phyloP scores from a whole-genome alignment of 1,140 invertebrate species.

The Panagrolaimus sp. region DNA sequence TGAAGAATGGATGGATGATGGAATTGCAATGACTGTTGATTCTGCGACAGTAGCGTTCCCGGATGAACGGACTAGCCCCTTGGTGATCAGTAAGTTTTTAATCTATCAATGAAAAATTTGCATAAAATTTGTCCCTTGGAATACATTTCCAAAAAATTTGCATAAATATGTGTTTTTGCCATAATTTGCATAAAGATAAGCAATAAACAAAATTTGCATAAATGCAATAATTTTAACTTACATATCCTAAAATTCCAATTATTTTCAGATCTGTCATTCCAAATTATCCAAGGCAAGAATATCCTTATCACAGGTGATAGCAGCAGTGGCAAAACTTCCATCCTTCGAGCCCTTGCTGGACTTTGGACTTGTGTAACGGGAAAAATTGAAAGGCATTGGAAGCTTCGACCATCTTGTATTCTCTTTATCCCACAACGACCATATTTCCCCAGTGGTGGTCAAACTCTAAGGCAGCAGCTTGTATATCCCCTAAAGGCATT shows the following conservation, averaged over 20 bases:
- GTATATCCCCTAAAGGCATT: constrained; percentile 58
- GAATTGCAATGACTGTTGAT: constrained; percentile 48
- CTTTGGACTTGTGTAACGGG: constrained; percentile 63
- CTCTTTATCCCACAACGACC: constrained; percentile 67
- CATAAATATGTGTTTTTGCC: neutral
- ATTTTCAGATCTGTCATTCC: constrained; percentile 62
- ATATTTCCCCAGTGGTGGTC: constrained; percentile 64
- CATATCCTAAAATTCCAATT: no score
- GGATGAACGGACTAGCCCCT: constrained; percentile 41
- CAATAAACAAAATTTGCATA: neutral
- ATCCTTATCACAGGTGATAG: constrained; percentile 66
- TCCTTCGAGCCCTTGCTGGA: constrained; percentile 65
- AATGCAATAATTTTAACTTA: no score
- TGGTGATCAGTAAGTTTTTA: constrained; percentile 36
- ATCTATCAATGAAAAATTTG: neutral
- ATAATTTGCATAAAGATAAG: neutral
- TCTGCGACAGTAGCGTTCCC: constrained; percentile 46
- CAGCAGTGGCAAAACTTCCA: constrained; percentile 67
- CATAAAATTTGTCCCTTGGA: no score
- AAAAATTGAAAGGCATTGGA: constrained; percentile 58
- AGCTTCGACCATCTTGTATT: constrained; percentile 57
- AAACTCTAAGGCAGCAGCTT: constrained; percentile 64
- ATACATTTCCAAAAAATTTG: no score
- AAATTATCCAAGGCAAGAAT: constrained; percentile 61
- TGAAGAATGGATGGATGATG: constrained; percentile 44